Percentiles rank a stretch among this genome's conserved stretches.
phyloP scores from a whole-genome alignment of 2,888 invertebrate species.

The Hydrotaea diabolus region DNA sequence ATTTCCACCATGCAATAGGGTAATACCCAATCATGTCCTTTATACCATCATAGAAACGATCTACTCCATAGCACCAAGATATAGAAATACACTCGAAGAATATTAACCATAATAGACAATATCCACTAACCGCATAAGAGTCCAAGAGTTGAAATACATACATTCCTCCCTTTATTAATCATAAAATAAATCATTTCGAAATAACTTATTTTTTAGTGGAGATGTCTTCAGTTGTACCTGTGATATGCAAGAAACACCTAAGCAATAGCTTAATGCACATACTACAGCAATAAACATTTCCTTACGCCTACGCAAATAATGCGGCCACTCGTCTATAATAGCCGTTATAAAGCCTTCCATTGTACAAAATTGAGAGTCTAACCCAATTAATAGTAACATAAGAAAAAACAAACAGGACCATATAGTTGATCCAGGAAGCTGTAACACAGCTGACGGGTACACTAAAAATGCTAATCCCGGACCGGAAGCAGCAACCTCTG shows the following conservation, averaged over 20 bases:
- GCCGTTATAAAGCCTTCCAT: slow-evolving; percentile 99
- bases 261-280: slow-evolving; percentile 95
- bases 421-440: slow-evolving; percentile 92
- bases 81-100: slow-evolving; percentile 99
- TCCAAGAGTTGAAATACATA: slow-evolving; percentile 99
- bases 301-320: slow-evolving; percentile 90
- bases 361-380: slow-evolving; percentile 97
- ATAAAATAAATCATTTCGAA: no score
- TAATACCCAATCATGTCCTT: slow-evolving; percentile 99
- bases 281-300: slow-evolving; percentile 97
- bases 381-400: slow-evolving; percentile 93
- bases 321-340: slow-evolving; percentile 98
- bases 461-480: slow-evolving; percentile 95
- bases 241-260: slow-evolving; percentile 95
- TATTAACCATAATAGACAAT: slow-evolving; percentile 96
- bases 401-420: slow-evolving; percentile 97
- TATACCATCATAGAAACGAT: slow-evolving; percentile 97
- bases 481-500: slow-evolving; percentile 96
- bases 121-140: slow-evolving; percentile 99
- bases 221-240: slow-evolving; percentile 85
- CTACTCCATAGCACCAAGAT: slow-evolving; percentile 98
- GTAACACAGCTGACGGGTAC: slow-evolving; percentile 95
- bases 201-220: no score
- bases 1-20: slow-evolving; percentile 98
- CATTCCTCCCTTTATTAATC: slow-evolving; percentile 99